A percentile compares a stretch with the other conserved stretches of the same genome.
phyloP scores from a whole-genome alignment of 2,113 vertebrate genomes.

The Loxodonta africana region DNA sequence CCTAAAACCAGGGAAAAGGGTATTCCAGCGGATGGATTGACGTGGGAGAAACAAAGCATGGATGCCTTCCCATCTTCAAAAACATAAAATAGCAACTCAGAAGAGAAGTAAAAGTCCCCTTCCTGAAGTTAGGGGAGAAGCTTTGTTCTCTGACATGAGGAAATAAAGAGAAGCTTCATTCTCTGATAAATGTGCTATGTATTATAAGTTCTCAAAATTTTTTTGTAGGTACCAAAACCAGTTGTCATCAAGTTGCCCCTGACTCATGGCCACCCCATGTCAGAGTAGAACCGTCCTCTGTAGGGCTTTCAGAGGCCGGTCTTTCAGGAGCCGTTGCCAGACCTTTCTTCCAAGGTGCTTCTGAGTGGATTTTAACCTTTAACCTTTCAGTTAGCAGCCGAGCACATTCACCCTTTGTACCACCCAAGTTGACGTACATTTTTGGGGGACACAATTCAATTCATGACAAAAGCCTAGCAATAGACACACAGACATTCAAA shows the following conservation, averaged over 20 bases:
- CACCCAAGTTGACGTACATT: background rate
- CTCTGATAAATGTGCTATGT: background rate
- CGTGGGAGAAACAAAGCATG: no score
- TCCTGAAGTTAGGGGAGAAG: background rate
- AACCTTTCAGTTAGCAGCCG: background rate
- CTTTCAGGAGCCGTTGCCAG: no score
- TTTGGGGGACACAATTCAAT: no score
- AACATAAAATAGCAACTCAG: background rate
- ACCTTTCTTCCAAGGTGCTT: background rate
- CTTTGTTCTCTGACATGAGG: background rate
- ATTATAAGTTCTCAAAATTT: no score
- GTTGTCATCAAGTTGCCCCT: background rate
- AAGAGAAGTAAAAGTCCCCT: background rate
- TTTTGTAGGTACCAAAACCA: no score
- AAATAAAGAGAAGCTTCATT: background rate
- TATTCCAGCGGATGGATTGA: background rate
- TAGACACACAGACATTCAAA: accelerated
- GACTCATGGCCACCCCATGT: background rate
- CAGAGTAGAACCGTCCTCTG: background rate
- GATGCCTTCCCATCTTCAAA: background rate
- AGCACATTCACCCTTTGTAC: background rate
- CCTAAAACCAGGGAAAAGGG: background rate
- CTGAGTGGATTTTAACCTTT: background rate
- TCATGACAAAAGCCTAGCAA: no score
- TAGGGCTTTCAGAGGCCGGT: background rate